Percentiles rank a stretch among this genome's conserved stretches.
Evolutionary conservation across 2,888 invertebrate genomes (phyloP).

Genomic region (Protodeltote pygarga): DNA sequence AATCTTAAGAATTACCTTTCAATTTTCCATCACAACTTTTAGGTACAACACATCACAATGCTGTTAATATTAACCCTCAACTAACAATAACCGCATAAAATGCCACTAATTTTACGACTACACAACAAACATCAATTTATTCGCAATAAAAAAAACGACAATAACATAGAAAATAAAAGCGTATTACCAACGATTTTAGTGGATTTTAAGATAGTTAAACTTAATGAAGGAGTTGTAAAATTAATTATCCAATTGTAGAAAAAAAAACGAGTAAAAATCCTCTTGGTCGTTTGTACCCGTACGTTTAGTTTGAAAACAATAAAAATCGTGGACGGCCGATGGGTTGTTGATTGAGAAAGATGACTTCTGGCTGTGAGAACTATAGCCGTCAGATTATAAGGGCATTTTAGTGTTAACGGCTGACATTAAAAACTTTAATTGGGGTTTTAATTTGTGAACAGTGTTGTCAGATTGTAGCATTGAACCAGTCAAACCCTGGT

Average conservation of each 20-base stretch:
- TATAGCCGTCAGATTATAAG: constrained; percentile 66
- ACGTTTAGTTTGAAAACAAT: constrained; percentile 82
- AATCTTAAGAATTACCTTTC: no score
- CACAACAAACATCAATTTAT: constrained; percentile 71
- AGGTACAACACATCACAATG: no score
- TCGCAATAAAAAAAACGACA: constrained; percentile 69
- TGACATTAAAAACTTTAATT: constrained; percentile 34
- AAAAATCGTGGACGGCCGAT: constrained; percentile 78
- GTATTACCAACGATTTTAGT: constrained; percentile 57
- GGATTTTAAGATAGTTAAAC: constrained; percentile 71
- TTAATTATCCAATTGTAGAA: constrained; percentile 71
- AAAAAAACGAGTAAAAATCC: constrained; percentile 54
- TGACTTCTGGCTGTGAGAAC: constrained; percentile 77
- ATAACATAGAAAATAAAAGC: constrained; percentile 57
- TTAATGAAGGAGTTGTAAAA: constrained; percentile 82
- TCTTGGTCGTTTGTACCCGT: constrained; percentile 53
- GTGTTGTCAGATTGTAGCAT: not conserved
- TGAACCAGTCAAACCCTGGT: no score
- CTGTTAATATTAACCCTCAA: no score
- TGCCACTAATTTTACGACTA: constrained; percentile 50
- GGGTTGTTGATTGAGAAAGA: constrained; percentile 84
- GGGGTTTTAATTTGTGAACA: constrained; percentile 17
- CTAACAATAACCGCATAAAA: no score
- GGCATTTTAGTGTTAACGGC: constrained; percentile 65
- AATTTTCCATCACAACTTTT: no score